These are phyloP conservation scores for Dastarcus helophoroides DNA, from an alignment of 2,888 invertebrate species.

Conservation along the genomic window DNA sequence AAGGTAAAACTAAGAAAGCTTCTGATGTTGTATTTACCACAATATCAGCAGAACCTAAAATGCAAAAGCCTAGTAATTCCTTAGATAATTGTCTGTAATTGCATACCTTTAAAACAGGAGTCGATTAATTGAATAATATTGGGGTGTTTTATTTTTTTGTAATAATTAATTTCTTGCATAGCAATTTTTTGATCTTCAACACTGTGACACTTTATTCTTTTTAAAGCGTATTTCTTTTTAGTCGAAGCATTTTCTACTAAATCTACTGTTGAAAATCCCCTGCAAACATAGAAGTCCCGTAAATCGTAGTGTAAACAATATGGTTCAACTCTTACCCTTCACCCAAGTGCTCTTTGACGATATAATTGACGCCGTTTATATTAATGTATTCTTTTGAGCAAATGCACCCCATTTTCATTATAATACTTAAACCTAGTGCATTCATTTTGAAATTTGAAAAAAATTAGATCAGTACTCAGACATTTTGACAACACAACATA, in stretches of 20 bases:
- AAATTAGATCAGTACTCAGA: no score
- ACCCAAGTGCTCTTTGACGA: constrained; percentile 57
- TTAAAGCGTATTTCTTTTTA: constrained; percentile 60
- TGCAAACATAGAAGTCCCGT: constrained; percentile 24
- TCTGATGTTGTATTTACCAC: constrained; percentile 58
- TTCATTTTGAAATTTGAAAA: no score
- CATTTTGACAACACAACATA: no score
- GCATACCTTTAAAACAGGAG: constrained; percentile 46
- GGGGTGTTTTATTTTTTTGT: constrained; percentile 56
- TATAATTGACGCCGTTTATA: constrained; percentile 60
- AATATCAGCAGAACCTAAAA: constrained; percentile 46
- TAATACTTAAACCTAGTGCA: constrained; percentile 54
- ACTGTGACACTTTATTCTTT: constrained; percentile 70
- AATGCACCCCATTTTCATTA: constrained; percentile 63
- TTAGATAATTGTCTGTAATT: constrained; percentile 1
- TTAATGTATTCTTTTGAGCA: constrained; percentile 61
- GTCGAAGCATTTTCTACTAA: constrained; percentile 57
- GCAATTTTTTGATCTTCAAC: constrained; percentile 63
- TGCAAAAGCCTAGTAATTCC: constrained; percentile 1
- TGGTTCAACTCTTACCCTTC: constrained; percentile 72
- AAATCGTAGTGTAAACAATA: constrained; percentile 14
- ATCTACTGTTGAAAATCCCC: constrained; percentile 73
- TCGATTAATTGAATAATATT: constrained; percentile 64
- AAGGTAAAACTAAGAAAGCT: constrained; percentile 63
- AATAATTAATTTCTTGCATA: constrained; percentile 61